Evolutionary conservation across 2,888 invertebrate genomes (phyloP), one percentile per base, ranked within the genome.

Genomic region (Ceramica pisi): DNA sequence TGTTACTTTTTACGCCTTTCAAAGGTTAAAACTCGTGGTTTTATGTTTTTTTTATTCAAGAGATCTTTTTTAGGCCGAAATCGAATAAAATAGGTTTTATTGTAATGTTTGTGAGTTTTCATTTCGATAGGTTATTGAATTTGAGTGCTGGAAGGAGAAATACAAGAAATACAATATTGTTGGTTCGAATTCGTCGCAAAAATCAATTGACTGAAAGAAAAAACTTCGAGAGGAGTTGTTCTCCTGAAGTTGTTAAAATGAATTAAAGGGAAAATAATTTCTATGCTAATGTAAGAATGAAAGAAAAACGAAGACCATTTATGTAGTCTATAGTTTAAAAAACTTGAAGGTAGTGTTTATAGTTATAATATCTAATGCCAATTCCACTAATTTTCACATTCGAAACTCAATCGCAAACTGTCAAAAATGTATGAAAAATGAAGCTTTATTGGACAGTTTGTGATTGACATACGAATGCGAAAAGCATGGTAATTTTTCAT

Each of bases 1-100:
- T 71, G 64, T 81, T 80, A 80, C 69, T 78, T 44, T 80, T 77
- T 79, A 75, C 67, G 75, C 60, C 71, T 65, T 65, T 48, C 57
- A 61, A 78, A 81, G 71, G 77, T 86, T 81, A 67, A 31, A 51
- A 38, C 62, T 48, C 53, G 57, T 31, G 31, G 19, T 56, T 53
- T 59, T 56, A 41, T 67, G 55, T 64, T 48, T 70, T 67, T 31
- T 67, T 74, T 46, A 67, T 78, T 55, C 53, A 67, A 67, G 21
- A 69, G 14, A 50, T 48, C 8, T 59, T 71, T 67, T 80, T 67
- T 38, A 44, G 21, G 55, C 19, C 26, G 12, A 61, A 38, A 55
- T 8, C 3, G 1, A 23, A 66, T 67, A 35, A 55, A 63, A 60
- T 60, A 48, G 44, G 55, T 67, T 67, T 79, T 51, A 71, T 67